Percentiles rank a stretch among this genome's conserved stretches.
phyloP scores from a whole-genome alignment of 2,888 invertebrate species.

The Lapara coniferarum region DNA sequence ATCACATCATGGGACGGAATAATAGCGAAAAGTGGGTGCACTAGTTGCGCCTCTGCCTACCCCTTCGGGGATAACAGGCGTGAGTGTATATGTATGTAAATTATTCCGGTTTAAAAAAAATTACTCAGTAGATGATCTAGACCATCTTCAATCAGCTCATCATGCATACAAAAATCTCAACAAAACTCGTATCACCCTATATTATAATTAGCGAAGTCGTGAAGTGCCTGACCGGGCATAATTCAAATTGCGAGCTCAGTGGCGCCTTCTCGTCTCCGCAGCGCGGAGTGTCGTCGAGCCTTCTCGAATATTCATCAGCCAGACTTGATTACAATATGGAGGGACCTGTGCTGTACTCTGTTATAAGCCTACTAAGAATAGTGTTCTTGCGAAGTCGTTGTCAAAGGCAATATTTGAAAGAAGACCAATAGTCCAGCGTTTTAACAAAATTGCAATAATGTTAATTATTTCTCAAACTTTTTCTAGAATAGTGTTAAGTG shows the following conservation, averaged over 20 bases:
- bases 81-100: too few relatives aligned
- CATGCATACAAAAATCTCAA: background rate
- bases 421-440: too few relatives aligned
- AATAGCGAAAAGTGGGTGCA: too few relatives aligned
- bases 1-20: too few relatives aligned
- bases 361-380: slow-evolving; percentile 3
- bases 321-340: slow-evolving; percentile 59
- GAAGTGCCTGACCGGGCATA: slow-evolving; percentile 67
- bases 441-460: too few relatives aligned
- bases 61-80: too few relatives aligned
- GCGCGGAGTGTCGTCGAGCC: slow-evolving; percentile 54
- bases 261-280: slow-evolving; percentile 53
- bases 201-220: slow-evolving; percentile 48
- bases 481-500: too few relatives aligned
- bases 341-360: slow-evolving; percentile 12
- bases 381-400: slow-evolving; percentile 1
- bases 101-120: too few relatives aligned
- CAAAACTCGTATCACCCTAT: slow-evolving; percentile 33
- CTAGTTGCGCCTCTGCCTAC: too few relatives aligned
- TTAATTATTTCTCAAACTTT: too few relatives aligned
- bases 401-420: too few relatives aligned
- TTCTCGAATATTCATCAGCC: slow-evolving; percentile 75
- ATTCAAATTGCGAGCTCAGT: slow-evolving; percentile 63
- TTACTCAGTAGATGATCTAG: too few relatives aligned
- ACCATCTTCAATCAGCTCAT: background rate